Evolutionary conservation across 2,888 invertebrate genomes (phyloP).

Genomic region (Rhodophaea formosa): DNA sequence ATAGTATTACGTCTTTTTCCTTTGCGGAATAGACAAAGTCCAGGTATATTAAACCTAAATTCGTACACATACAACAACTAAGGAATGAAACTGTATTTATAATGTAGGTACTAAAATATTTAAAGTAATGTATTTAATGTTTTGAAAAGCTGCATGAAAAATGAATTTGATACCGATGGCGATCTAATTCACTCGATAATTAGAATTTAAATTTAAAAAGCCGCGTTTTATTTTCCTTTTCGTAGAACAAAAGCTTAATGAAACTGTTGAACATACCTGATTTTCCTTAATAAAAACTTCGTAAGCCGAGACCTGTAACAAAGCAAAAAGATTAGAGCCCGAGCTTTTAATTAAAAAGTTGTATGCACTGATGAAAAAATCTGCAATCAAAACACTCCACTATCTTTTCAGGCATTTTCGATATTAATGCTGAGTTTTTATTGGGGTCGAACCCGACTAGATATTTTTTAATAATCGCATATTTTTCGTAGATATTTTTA

Average conservation of each 20-base stretch:
- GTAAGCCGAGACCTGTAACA: constrained; percentile 14
- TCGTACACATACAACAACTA: no score
- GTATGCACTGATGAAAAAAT: constrained; percentile 16
- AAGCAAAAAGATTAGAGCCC: constrained; percentile 11
- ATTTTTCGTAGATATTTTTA: background rate
- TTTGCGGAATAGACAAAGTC: no score
- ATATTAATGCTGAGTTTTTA: background rate
- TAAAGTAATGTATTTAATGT: no score
- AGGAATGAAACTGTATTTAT: no score
- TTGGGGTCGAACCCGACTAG: background rate
- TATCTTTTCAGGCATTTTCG: constrained; percentile 7
- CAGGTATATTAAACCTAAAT: no score
- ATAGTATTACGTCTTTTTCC: no score
- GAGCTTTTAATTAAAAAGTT: constrained; percentile 14
- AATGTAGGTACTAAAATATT: no score
- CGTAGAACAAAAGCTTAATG: constrained; percentile 9
- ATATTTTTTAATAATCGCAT: background rate
- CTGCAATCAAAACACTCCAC: constrained; percentile 13
- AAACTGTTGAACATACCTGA: constrained; percentile 13
- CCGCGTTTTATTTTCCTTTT: background rate
- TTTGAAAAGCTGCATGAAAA: no score
- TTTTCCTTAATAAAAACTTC: constrained; percentile 14
- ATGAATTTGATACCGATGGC: no score
- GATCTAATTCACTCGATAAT: no score
- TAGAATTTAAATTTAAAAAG: background rate